These are phyloP conservation scores for Cosmopolites sordidus DNA, from an alignment of 2,888 invertebrate genomes.

Conservation along the genomic window DNA sequence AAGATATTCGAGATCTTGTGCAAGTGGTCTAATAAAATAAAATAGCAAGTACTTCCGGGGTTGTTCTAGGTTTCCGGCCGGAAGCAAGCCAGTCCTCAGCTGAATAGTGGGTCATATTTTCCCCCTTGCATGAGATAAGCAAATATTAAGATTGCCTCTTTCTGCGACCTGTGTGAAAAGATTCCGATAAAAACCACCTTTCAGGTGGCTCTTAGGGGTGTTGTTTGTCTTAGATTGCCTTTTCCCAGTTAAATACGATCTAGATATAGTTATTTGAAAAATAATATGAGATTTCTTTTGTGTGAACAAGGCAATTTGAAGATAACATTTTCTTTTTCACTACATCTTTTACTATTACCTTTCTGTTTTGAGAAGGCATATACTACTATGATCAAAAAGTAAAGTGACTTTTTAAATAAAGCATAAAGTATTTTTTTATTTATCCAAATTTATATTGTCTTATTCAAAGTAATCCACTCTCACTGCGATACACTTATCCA, in stretches of 20 bases:
- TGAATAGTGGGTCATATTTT: conserved; percentile 34
- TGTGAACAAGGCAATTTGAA: too few relatives aligned
- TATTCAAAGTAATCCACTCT: too few relatives aligned
- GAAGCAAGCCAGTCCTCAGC: conserved; percentile 29
- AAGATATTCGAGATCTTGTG: conserved; percentile 18
- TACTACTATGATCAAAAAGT: too few relatives aligned
- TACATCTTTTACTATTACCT: too few relatives aligned
- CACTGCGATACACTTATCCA: too few relatives aligned
- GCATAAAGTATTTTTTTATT: too few relatives aligned
- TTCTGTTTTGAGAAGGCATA: too few relatives aligned
- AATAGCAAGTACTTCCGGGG: conserved; percentile 37
- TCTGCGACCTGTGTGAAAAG: conserved; percentile 27
- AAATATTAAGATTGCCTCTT: conserved; percentile 31
- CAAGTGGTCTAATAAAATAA: conserved; percentile 29
- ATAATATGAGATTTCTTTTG: too few relatives aligned
- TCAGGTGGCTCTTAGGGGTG: conserved; percentile 11
- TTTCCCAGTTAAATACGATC: conserved; percentile 9
- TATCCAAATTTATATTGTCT: too few relatives aligned
- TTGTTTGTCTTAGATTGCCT: conserved; percentile 10
- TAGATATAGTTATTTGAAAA: not conserved
- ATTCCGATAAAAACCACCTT: conserved; percentile 22
- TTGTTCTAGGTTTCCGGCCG: conserved; percentile 35
- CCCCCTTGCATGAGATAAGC: conserved; percentile 33
- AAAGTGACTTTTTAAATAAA: too few relatives aligned
- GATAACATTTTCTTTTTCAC: too few relatives aligned